Conservation (phyloP, 2,113 vertebrate species). For the Oreochromis spilurus region DNA sequence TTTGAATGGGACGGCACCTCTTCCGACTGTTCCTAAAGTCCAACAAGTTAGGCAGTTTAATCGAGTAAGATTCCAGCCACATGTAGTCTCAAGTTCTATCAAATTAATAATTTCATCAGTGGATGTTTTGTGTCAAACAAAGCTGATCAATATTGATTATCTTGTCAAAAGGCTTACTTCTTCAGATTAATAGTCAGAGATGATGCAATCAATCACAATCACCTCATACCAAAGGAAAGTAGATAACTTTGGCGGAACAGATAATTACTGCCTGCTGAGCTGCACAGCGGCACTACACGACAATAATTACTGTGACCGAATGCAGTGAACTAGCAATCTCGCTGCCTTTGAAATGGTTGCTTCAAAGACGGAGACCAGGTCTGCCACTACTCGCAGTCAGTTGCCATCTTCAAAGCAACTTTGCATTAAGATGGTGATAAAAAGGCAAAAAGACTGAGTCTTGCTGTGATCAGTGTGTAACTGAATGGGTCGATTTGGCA, state of each 20-base stretch:
- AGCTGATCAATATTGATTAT: not conserved
- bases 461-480: not conserved
- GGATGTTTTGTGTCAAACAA: not conserved
- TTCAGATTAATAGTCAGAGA: not conserved
- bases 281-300: too few species aligned
- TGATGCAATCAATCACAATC: not conserved
- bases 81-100: not conserved
- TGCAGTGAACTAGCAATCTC: not conserved
- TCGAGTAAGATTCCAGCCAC: not conserved
- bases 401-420: not conserved
- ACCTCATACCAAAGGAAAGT: not conserved
- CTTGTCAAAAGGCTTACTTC: not conserved
- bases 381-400: not conserved
- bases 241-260: not conserved
- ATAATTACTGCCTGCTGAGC: too few species aligned
- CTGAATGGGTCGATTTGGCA: not conserved
- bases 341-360: not conserved
- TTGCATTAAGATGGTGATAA: not conserved
- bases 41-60: not conserved
- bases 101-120: not conserved
- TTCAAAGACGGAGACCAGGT: not conserved
- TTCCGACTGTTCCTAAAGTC: slow-evolving; percentile 79
- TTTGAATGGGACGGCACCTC: slow-evolving; percentile 84
- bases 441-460: not conserved
- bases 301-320: not conserved